These are phyloP conservation scores for Listronotus oregonensis DNA, from an alignment of 1,140 invertebrate genomes.

Conservation along the genomic window DNA sequence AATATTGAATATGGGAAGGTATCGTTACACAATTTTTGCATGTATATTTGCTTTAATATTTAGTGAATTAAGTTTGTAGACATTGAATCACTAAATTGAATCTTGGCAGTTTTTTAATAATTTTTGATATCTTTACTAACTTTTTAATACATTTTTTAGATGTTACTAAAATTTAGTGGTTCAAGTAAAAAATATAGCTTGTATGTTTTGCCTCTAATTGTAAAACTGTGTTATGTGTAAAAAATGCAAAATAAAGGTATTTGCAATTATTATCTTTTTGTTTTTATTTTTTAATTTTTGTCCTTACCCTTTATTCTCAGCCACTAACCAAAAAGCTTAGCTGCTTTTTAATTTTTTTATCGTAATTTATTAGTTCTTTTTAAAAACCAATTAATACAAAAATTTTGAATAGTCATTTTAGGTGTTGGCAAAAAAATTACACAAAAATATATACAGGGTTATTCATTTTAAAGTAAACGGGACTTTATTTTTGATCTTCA, in stretches of 20 bases:
- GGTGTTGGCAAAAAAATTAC: no score
- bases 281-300: slow-evolving; percentile 5
- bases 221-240: slow-evolving; percentile 6
- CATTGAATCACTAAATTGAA: slow-evolving; percentile 12
- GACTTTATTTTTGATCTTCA: no score
- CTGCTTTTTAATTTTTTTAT: neutral
- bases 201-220: slow-evolving; percentile 1
- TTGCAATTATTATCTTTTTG: neutral
- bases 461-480: no score
- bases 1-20: neutral
- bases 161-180: slow-evolving; percentile 2
- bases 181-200: slow-evolving; percentile 3
- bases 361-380: neutral
- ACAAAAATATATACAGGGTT: no score
- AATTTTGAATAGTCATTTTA: slow-evolving; percentile 6
- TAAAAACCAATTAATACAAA: slow-evolving; percentile 13
- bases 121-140: neutral
- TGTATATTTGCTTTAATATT: neutral
- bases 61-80: slow-evolving; percentile 11
- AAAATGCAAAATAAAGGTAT: slow-evolving; percentile 15
- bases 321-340: neutral
- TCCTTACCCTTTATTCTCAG: neutral
- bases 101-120: neutral
- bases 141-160: neutral
- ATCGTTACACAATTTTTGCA: neutral